Evolutionary conservation across 2,888 invertebrate genomes (phyloP).

Genomic region (Phyllotreta striolata): DNA sequence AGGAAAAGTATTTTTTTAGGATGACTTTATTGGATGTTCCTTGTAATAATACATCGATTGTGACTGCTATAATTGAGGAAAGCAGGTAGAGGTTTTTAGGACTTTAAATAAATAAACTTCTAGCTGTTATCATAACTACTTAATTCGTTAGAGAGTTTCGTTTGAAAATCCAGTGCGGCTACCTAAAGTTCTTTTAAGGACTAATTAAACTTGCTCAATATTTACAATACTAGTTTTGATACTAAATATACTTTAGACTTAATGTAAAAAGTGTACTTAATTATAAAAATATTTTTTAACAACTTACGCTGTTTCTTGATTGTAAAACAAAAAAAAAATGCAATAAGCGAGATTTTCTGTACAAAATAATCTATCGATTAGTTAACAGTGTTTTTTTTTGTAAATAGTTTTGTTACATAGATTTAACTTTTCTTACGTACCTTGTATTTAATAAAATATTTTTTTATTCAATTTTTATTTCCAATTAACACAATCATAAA

Average conservation of each 20-base stretch:
- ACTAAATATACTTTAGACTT: slow-evolving; percentile 16
- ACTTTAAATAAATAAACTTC: too few species aligned
- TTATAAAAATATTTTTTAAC: not conserved
- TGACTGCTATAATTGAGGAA: too few species aligned
- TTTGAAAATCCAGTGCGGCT: too few species aligned
- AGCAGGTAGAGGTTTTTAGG: too few species aligned
- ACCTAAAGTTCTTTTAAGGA: too few species aligned
- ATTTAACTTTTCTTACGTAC: slow-evolving; percentile 18
- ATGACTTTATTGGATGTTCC: too few species aligned
- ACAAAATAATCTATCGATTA: not conserved
- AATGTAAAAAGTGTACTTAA: slow-evolving; percentile 12
- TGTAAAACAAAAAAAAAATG: too few species aligned
- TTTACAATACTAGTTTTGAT: slow-evolving; percentile 19
- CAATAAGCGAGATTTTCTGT: not conserved
- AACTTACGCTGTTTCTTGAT: not conserved
- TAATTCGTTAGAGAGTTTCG: too few species aligned
- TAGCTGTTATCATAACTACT: too few species aligned
- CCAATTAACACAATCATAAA: not conserved
- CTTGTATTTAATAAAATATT: slow-evolving; percentile 18
- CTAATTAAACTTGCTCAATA: slow-evolving; percentile 9
- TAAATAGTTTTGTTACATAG: slow-evolving; percentile 18
- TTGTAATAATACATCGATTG: too few species aligned
- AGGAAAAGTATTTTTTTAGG: too few species aligned
- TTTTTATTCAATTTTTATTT: not conserved
- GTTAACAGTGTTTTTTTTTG: slow-evolving; percentile 4